Evolutionary conservation across 2,113 vertebrate genomes (phyloP).

Genomic region (Nesogale talazaci): DNA sequence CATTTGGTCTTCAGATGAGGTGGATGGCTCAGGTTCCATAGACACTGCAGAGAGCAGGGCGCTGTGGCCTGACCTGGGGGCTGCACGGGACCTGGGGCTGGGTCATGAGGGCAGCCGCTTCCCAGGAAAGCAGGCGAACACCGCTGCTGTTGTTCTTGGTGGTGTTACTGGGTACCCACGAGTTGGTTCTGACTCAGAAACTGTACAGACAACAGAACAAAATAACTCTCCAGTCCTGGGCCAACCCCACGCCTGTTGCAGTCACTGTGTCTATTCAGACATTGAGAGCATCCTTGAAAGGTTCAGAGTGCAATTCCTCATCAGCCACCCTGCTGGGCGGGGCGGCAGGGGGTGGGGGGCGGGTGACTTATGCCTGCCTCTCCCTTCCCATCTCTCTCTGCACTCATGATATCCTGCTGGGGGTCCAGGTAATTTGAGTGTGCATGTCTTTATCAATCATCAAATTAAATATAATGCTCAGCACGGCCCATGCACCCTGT

Average conservation of each 20-base stretch:
- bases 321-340: neutral
- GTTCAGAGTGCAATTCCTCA: neutral
- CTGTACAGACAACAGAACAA: no score
- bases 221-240: no score
- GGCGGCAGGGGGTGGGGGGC: no score
- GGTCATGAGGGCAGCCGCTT: neutral
- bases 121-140: neutral
- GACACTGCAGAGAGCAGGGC: neutral
- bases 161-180: no score
- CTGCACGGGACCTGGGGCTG: neutral
- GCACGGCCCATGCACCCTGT: neutral
- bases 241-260: no score
- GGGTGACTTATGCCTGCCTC: neutral
- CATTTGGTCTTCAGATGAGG: neutral
- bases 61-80: neutral
- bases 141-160: no score
- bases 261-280: no score
- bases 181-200: no score
- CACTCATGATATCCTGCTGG: neutral
- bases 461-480: neutral
- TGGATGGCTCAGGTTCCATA: neutral
- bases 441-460: neutral
- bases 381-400: fast-evolving
- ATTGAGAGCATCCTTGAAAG: neutral
- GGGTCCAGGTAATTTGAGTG: neutral